These are phyloP conservation scores for Enteromius trimaculatus DNA, from an alignment of 2,797 vertebrate genomes.

Conservation along the genomic window DNA sequence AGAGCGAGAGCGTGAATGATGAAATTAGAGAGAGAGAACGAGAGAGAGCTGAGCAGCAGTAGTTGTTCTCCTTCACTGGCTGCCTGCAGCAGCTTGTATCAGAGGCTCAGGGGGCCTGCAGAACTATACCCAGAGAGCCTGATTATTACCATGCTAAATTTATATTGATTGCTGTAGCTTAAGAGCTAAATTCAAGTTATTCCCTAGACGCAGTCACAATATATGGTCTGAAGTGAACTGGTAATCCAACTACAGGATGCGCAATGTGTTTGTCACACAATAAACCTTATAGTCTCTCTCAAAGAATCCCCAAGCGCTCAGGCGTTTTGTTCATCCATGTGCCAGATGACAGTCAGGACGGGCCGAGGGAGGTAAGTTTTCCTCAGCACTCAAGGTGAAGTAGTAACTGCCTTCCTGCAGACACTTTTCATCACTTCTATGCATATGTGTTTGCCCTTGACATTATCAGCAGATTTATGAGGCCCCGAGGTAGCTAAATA, in stretches of 20 bases:
- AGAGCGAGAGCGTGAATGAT: constrained; percentile 28
- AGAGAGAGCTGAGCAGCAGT: constrained; percentile 47
- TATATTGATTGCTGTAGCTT: constrained; percentile 81
- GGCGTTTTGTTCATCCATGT: constrained; percentile 46
- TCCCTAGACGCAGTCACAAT: constrained; percentile 67
- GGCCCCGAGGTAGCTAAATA: constrained; percentile 78
- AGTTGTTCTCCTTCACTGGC: constrained; percentile 49
- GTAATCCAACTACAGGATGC: constrained; percentile 72
- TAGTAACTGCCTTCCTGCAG: constrained; percentile 63
- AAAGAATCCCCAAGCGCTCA: constrained; percentile 43
- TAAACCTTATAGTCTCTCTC: constrained; percentile 42
- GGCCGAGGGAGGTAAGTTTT: constrained; percentile 4
- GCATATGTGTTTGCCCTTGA: constrained; percentile 78
- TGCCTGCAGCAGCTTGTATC: constrained; percentile 55
- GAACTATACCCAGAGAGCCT: constrained; percentile 70
- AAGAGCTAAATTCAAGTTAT: constrained; percentile 76
- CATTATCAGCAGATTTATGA: constrained; percentile 78
- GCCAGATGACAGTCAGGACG: constrained; percentile 18
- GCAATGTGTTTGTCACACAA: constrained; percentile 63
- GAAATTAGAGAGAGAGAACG: constrained; percentile 48
- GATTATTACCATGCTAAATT: constrained; percentile 83
- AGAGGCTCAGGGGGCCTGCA: constrained; percentile 60
- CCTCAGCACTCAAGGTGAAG: constrained; percentile 49
- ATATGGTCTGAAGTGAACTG: constrained; percentile 64
- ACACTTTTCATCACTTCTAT: constrained; percentile 69